Base-by-base conservation (phyloP, 2,797 vertebrate genomes). In the Florisuga fusca region DNA sequence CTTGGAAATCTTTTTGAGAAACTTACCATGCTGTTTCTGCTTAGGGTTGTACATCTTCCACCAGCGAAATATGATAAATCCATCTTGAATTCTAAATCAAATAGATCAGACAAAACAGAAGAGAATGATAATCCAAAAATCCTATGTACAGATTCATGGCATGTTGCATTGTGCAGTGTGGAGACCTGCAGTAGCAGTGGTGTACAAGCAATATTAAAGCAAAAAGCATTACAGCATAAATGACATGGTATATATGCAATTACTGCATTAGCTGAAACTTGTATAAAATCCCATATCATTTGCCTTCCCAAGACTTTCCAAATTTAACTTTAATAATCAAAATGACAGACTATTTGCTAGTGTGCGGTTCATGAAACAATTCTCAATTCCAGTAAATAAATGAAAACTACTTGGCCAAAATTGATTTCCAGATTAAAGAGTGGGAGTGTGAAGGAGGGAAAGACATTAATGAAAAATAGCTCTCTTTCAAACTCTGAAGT, bases 11-110 rank as follows among this genome's bases (percentile, higher is more conserved):
- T 54, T 83, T 91, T 29, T 21, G 74, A 38, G 77, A 95, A 92
- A 96, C 98, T 98, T 96, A 99, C 99, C 99, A 9, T 99, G 99
- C 91, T 99, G 99, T 81, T 99, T 99, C 96, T 99, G 99, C 96
- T 99, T 99, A 55, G 99, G 99, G 96, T 99, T 99, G 95, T 99
- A 99, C 98, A 99, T 99, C 97, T 99, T 99, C 99, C 99, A 99
- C 99, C 99, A 99, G 15, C 99, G 99, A 98, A 99, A 99, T 98
- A 99, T 99, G 96, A 99, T 97, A 95, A 99, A 99, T 91, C 99
- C 99, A 96, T 99, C 99, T 94, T 99, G 99, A 97, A 99, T 99
- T 98, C 99, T 99, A 96, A 84, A 90, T 33, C 81, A 94, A 66
- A 84, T 13, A 84, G 69, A 95, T 89, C 17, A 87, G 41, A 94